Base-by-base conservation (phyloP, 2,888 invertebrate species). In the Lutraria lutraria region DNA sequence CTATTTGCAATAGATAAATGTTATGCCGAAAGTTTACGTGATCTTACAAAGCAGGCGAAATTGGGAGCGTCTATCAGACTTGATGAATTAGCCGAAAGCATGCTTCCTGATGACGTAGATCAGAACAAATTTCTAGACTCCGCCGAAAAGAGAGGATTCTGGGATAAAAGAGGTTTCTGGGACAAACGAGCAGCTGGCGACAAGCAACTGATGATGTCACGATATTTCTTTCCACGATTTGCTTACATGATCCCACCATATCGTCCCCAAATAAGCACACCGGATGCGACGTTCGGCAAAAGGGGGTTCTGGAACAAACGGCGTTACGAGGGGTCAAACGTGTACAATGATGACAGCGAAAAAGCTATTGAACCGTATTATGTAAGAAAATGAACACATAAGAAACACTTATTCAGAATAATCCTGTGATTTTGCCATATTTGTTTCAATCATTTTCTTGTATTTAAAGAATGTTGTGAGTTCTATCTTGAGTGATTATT, bases 81-180 rank as follows among this genome's bases (percentile, higher is more conserved):
- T 21, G 86, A 83, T 81, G 87, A 81, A 31, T 76, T 90, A 52
- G 72, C 87, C 25, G 83, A 90, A 21, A 63, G 85, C 15, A 76
- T 76, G 4, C 21, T 90, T 13, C 84, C 86, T 10, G 76, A 81
- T 21, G 68, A 85, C 15, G 29, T 90, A 10, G 83, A 87, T 52
- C 31, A 76, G 0, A 63, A 12, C 21, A 79, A 52, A 0, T 80
- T 72, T 54, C 31, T 80, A 21, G 21, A 85, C 56, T 34, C 60
- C 56, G 43, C 29, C 19, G 63, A 80, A n/a, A 80, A 91, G 72
- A 63, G 91, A 60, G 91, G 91, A 56, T 91, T 91, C 84, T 91
- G 91, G 90, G 90, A 90, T 56, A 90, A 90, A 76, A 79, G 90
- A 31, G 90, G 89, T 29, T 90, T 90, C 34, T 89, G 90, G 89